Percentiles rank a stretch among this genome's conserved stretches.
These are phyloP conservation scores for Listronotus bonariensis DNA, from an alignment of 1,140 invertebrate species.

Conservation along the genomic window DNA sequence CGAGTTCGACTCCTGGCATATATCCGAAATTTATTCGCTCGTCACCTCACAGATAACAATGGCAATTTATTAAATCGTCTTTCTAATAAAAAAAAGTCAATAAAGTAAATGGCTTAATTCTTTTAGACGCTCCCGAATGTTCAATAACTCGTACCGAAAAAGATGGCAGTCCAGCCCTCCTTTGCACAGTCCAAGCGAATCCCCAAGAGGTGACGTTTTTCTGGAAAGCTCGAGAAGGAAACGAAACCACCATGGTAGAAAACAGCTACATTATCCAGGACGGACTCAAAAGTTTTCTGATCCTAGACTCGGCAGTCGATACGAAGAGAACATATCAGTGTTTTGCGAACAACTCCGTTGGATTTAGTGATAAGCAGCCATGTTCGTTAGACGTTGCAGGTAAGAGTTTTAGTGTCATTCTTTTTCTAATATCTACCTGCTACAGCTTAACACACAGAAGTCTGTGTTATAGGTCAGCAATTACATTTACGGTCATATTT, in stretches of 20 bases:
- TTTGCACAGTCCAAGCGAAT: conserved; percentile 81
- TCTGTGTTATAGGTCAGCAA: no score
- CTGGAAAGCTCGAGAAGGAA: conserved; percentile 83
- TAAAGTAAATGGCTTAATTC: not conserved
- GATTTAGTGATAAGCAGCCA: conserved; percentile 64
- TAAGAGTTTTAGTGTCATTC: conserved; percentile 53
- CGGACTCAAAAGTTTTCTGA: conserved; percentile 66
- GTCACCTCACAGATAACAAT: no score
- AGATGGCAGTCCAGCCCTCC: conserved; percentile 74
- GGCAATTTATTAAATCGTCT: no score
- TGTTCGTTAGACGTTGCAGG: conserved; percentile 81
- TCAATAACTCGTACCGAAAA: conserved; percentile 73
- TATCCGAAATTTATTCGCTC: no score
- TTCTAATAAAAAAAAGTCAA: no score
- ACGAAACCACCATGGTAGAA: conserved; percentile 68
- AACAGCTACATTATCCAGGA: conserved; percentile 54
- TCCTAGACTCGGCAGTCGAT: conserved; percentile 67
- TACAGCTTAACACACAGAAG: no score
- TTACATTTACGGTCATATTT: no score
- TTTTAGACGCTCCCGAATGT: conserved; percentile 83
- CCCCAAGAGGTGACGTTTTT: conserved; percentile 79
- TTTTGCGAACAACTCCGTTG: conserved; percentile 81
- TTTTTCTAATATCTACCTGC: no score
- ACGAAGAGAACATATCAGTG: conserved; percentile 82
- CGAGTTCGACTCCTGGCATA: no score